Conservation (phyloP, 2,113 vertebrate species). For the Cryptotis parvus region DNA sequence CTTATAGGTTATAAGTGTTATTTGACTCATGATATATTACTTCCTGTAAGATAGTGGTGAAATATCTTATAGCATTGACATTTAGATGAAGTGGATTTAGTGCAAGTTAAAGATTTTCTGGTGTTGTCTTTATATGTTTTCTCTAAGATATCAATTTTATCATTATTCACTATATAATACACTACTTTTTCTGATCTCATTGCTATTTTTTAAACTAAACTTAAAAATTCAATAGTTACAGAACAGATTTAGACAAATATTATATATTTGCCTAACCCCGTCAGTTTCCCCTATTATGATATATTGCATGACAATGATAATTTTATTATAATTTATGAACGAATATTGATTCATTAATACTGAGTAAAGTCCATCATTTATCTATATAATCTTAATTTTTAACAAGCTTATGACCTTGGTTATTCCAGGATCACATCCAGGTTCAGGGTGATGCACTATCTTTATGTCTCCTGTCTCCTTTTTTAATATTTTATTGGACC, state of each 20-base stretch:
- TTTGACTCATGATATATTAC: not conserved
- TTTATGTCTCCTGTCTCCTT: not conserved
- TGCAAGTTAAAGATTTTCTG: conserved; percentile 4
- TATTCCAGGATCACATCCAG: not conserved
- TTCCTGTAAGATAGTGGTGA: conserved; percentile 17
- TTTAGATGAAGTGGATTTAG: conserved; percentile 44
- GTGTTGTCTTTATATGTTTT: conserved; percentile 26
- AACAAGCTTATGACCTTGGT: not conserved
- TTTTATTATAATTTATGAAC: conserved; percentile 39
- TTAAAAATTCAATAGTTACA: conserved; percentile 25
- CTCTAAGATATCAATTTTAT: not conserved
- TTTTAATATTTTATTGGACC: no score
- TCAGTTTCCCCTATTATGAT: not conserved
- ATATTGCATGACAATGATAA: not conserved
- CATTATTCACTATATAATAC: not conserved
- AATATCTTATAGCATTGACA: not conserved
- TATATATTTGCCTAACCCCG: not conserved
- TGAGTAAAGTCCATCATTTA: conserved; percentile 9
- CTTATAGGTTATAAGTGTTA: not conserved
- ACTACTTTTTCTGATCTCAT: not conserved
- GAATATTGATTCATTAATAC: not conserved
- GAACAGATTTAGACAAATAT: not conserved
- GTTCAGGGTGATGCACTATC: not conserved
- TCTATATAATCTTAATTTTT: conserved; percentile 29
- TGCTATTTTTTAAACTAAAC: not conserved